phyloP scores from a whole-genome alignment of 1,140 invertebrate species.

The Bombus ignitus region DNA sequence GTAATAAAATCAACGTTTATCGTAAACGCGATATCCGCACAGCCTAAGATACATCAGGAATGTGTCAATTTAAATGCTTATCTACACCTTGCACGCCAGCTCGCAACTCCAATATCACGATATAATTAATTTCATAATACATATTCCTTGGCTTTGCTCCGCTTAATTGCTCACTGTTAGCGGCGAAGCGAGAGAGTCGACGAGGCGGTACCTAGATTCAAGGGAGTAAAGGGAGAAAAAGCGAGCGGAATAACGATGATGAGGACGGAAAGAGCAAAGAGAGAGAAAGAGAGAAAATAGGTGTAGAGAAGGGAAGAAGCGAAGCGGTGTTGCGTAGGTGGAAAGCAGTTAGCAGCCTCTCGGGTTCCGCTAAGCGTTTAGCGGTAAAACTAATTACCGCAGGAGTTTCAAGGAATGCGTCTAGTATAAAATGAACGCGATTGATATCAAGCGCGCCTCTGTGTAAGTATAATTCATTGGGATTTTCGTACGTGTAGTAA shows the following conservation, averaged over 20 bases:
- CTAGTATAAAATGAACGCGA: slow-evolving; percentile 42
- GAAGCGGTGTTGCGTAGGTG: slow-evolving; percentile 50
- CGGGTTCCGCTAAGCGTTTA: slow-evolving; percentile 66
- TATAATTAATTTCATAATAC: slow-evolving; percentile 67
- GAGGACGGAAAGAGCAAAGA: background rate
- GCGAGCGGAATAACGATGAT: background rate
- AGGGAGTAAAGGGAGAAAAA: background rate
- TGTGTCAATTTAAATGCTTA: slow-evolving; percentile 65
- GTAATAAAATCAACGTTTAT: slow-evolving; percentile 48
- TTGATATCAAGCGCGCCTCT: slow-evolving; percentile 42
- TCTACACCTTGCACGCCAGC: slow-evolving; percentile 51
- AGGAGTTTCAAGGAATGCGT: slow-evolving; percentile 55
- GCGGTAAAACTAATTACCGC: slow-evolving; percentile 68
- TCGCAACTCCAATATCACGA: slow-evolving; percentile 41
- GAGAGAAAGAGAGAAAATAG: background rate
- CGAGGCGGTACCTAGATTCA: background rate
- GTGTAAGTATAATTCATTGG: background rate
- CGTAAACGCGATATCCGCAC: background rate
- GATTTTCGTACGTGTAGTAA: background rate
- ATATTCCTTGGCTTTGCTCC: slow-evolving; percentile 56
- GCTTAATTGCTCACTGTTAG: slow-evolving; percentile 69
- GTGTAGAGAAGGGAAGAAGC: background rate
- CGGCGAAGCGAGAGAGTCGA: slow-evolving; percentile 22
- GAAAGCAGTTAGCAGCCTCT: slow-evolving; percentile 63
- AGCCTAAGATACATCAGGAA: background rate